Percentiles rank a stretch among this genome's conserved stretches.
phyloP scores from a whole-genome alignment of 2,797 vertebrate genomes.

The Falco rusticolus region DNA sequence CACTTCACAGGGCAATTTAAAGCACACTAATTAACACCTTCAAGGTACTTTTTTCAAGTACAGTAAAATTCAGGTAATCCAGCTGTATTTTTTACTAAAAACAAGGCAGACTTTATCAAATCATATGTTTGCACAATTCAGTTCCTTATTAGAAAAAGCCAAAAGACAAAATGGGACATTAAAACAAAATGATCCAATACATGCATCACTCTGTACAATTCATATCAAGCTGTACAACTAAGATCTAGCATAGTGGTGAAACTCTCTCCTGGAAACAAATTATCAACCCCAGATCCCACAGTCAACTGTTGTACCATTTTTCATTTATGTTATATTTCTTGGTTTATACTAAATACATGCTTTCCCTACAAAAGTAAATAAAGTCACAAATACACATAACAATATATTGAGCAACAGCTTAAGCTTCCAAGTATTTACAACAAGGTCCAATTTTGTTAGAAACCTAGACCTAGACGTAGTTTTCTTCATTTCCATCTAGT shows the following conservation, averaged over 20 bases:
- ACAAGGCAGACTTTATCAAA: neutral
- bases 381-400: neutral
- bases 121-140: neutral
- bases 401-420: neutral
- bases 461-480: neutral
- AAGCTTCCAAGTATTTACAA: neutral
- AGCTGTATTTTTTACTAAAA: neutral
- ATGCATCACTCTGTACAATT: rapidly evolving
- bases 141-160: neutral
- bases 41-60: neutral
- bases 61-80: neutral
- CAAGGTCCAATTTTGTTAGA: neutral
- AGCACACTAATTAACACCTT: neutral
- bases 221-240: neutral
- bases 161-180: neutral
- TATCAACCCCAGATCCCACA: neutral
- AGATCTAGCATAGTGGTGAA: neutral
- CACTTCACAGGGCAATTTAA: neutral
- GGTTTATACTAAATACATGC: neutral
- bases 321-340: neutral
- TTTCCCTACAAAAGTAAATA: neutral
- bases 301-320: neutral
- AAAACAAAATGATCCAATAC: neutral
- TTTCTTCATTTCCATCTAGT: neutral
- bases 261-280: neutral